These are phyloP conservation scores for Zygogramma bicolorata DNA, from an alignment of 2,888 invertebrate genomes.

Conservation along the genomic window DNA sequence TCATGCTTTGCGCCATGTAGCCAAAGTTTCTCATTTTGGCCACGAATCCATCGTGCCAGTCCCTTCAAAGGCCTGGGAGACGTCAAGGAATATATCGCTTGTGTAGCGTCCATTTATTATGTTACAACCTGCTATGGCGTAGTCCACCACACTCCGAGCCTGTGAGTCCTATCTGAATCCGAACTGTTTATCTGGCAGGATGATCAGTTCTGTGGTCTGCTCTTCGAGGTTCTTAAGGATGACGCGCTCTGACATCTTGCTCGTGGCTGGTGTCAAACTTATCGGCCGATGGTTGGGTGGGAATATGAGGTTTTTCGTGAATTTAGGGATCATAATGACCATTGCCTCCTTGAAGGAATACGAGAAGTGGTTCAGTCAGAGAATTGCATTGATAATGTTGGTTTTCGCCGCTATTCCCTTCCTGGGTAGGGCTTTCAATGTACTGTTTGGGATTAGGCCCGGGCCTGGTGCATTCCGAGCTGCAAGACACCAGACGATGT, in stretches of 20 bases:
- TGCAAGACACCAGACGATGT: neutral
- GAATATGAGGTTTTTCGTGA: constrained; percentile 16
- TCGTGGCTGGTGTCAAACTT: neutral
- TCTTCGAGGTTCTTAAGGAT: neutral
- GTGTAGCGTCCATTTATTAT: neutral
- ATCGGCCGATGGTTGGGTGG: neutral
- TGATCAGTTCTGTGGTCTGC: neutral
- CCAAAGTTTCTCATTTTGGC: too few species aligned
- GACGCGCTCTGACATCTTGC: neutral
- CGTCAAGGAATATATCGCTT: neutral
- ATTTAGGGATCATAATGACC: constrained; percentile 29
- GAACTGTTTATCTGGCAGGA: neutral
- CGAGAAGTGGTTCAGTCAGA: constrained; percentile 27
- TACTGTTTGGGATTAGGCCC: constrained; percentile 14
- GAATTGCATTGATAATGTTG: constrained; percentile 31
- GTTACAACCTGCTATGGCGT: neutral
- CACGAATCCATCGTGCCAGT: neutral
- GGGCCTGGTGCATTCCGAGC: constrained; percentile 27
- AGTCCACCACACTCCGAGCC: too few species aligned
- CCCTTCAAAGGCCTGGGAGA: neutral
- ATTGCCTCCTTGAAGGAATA: constrained; percentile 25
- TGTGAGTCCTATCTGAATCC: neutral
- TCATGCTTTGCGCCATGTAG: too few species aligned
- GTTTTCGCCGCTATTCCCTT: constrained; percentile 12
- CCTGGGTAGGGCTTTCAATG: constrained; percentile 11